A percentile compares a stretch with the other conserved stretches of the same genome.
Evolutionary conservation across 2,113 vertebrate genomes (phyloP).

Genomic region (Leucopternis melanops): DNA sequence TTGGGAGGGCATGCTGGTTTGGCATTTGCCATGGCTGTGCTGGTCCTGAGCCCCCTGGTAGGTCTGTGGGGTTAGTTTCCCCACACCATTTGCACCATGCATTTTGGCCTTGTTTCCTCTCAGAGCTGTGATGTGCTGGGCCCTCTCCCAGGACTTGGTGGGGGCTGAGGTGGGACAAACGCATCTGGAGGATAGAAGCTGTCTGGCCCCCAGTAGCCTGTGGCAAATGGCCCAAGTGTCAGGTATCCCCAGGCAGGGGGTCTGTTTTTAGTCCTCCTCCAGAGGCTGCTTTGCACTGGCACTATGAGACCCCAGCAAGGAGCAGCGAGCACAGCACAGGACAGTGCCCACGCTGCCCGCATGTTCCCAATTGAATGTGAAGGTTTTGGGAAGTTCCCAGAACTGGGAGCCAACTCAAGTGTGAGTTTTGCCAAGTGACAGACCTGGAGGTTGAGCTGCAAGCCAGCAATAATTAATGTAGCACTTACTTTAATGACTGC

Average conservation of each 20-base stretch:
- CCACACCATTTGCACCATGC: fast-evolving
- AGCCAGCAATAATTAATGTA: neutral
- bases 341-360: neutral
- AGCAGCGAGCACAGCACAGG: neutral
- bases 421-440: neutral
- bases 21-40: neutral
- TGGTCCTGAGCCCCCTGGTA: neutral
- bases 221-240: neutral
- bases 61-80: neutral
- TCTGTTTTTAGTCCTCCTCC: neutral
- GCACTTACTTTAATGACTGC: neutral
- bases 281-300: neutral
- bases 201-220: neutral
- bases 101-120: neutral
- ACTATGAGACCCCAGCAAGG: neutral
- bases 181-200: neutral
- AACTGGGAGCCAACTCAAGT: neutral
- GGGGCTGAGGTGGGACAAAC: neutral
- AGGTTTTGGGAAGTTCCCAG: neutral
- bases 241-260: neutral
- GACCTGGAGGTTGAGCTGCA: neutral
- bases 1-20: neutral
- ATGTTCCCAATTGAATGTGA: fast-evolving
- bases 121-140: neutral
- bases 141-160: neutral